Base-by-base conservation (phyloP, 2,113 vertebrate genomes). In the Hymenochirus boettgeri region DNA sequence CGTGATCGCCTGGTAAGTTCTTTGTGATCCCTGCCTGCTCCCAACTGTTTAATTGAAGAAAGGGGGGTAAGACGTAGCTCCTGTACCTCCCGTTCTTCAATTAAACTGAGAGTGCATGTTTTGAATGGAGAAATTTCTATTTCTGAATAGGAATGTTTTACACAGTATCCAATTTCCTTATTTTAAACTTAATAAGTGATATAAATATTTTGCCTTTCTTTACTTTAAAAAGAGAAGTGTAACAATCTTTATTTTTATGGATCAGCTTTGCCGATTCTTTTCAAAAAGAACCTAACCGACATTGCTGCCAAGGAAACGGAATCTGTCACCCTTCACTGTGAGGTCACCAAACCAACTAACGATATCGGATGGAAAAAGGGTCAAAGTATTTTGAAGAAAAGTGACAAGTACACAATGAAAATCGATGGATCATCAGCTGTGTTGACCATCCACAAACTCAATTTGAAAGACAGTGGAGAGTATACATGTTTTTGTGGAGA, bases 401-500 rank as follows among this genome's bases (percentile, higher is more conserved):
- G 90, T 70, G 79, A 88, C 19, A 95, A 94, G 71, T 91, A 91
- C 62, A 77, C 85, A 70, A 89, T 91, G 77, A 87, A 67, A n/a
- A 86, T 90, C 73, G 79, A 83, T 3, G 88, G 73, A 4, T 69
- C 61, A 0, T 25, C 69, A 19, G 82, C 83, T 19, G 79, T 86
- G 56, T 75, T 98, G 54, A 53, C 90, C 51, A 87, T 98, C 70
- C 82, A 88, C 19, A 75, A 91, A 15, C 79, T 94, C 69, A 79
- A 82, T 58, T 76, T 80, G 9, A 82, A 88, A 58, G 95, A 98
- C 48, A 84, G 86, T 1, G 96, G 93, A 42, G 81, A 75, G 31
- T 98, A 97, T n/a, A 86, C 83, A 10, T 96, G 93, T 72, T 75
- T 89, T 60, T 82, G 86, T 11, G 86, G 90, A 62, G 88, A 89